Conservation (phyloP, 2,113 vertebrate genomes). For the Eublepharis macularius region DNA sequence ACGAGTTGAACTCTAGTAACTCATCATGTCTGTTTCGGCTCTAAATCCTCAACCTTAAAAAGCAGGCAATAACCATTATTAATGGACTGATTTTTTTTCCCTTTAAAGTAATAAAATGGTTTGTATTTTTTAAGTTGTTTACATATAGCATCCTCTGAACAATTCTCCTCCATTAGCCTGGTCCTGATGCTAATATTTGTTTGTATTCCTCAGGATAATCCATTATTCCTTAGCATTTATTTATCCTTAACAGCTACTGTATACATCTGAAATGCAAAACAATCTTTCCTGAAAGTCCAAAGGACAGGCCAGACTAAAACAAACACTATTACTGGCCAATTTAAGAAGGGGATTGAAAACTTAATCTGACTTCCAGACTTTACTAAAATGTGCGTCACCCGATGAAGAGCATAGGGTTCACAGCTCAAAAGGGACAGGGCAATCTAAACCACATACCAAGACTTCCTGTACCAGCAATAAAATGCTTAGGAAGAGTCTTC, state of each 20-base stretch:
- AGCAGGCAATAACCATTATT: neutral
- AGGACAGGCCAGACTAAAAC: neutral
- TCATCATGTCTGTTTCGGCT: neutral
- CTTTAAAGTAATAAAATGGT: neutral
- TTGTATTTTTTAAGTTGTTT: neutral
- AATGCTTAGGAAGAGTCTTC: neutral
- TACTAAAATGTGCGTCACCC: neutral
- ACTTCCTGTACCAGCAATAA: neutral
- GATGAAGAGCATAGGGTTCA: neutral
- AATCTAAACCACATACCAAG: neutral
- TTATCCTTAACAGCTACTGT: conserved; percentile 38
- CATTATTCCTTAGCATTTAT: conserved; percentile 43
- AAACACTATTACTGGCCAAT: neutral
- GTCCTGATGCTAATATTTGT: fast-evolving
- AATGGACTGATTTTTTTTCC: neutral
- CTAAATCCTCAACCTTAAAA: neutral
- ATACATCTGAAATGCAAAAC: neutral
- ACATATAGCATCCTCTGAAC: neutral
- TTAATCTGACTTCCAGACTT: neutral
- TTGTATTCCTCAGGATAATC: conserved; percentile 49
- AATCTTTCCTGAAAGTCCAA: conserved; percentile 32
- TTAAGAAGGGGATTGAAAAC: neutral
- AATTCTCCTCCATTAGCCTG: neutral
- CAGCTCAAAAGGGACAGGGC: neutral
- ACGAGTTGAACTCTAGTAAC: too few relatives aligned